Evolutionary conservation across 2,113 vertebrate genomes (phyloP), one percentile per base, ranked within the genome.

Genomic region (Gambusia affinis): DNA sequence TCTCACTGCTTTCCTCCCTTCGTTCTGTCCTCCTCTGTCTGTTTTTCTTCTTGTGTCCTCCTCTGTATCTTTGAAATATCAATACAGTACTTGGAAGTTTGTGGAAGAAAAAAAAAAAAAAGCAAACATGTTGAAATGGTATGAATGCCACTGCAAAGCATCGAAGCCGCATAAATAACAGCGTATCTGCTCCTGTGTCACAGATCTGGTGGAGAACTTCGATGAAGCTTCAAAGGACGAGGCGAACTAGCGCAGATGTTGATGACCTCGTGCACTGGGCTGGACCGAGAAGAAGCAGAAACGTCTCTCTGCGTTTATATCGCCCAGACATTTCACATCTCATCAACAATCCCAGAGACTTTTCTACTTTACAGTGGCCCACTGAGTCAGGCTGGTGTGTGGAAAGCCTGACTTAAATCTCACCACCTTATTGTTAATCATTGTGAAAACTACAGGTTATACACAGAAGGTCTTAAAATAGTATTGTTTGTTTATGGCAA

Each of bases 191-290:
- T 6, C 35, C 74, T 44, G 1, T 75, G 80, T 87, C 91, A 57
- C 92, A 98, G 98, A 99, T 95, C 96, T 99, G 70, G 98, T 98
- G 95, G 97, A 98, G 95, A 99, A 99, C 93, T 98, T 99, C 83
- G 97, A 98, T 80, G 97, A 99, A 92, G 97, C 97, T n/a, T 99
- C 97, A 68, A 99, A 99, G 95, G 97, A 98, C 67, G 97, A 99
- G 94, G 97, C 97, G 68, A 97, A 97, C 94, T 98, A 95, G 96
- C 35, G 12, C 35, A 1, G 1, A 62, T 54, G 35, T 37, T 29
- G 22, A 57, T n/a, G 51, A 57, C 6, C 22, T 67, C 27, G 33
- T 57, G 33, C 76, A 82, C 42, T 17, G 42, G 42, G 42, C 42
- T 44, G 42, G 42, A 47, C 89, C 83, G 85, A 84, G 70, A n/a